These are phyloP conservation scores for Cygnus olor DNA, from an alignment of 2,797 vertebrate genomes.

Conservation along the genomic window DNA sequence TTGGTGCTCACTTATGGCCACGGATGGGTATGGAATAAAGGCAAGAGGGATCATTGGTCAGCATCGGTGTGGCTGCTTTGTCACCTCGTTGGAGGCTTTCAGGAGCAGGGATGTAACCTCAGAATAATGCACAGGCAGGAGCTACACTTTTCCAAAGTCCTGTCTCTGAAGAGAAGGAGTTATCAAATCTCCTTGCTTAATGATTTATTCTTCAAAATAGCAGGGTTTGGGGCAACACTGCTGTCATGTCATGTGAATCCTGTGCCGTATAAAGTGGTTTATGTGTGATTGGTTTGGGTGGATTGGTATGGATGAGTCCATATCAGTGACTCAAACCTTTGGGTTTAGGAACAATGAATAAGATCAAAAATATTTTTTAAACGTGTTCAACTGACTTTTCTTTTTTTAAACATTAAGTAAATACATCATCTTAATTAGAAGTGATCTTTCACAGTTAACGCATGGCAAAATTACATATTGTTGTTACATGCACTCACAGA, in stretches of 20 bases:
- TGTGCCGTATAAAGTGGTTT: not conserved
- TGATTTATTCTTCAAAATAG: not conserved
- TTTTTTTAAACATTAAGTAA: not conserved
- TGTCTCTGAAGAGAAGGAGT: not conserved
- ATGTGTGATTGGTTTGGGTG: not conserved
- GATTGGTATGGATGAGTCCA: too few relatives aligned
- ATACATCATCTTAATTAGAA: not conserved
- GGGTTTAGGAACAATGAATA: not conserved
- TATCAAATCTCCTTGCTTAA: not conserved
- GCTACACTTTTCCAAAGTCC: not conserved
- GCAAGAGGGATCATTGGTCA: not conserved
- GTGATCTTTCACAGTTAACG: not conserved
- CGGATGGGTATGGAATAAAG: rapidly evolving
- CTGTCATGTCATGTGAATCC: not conserved
- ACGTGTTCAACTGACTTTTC: not conserved
- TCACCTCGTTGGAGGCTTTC: not conserved
- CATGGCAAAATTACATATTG: not conserved
- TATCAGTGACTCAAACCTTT: not conserved
- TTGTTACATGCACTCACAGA: not conserved
- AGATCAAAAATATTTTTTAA: not conserved
- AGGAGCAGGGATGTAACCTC: not conserved
- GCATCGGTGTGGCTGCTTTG: rapidly evolving
- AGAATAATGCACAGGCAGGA: not conserved
- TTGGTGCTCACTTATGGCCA: rapidly evolving
- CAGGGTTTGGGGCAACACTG: not conserved